A percentile compares a stretch with the other conserved stretches of the same genome.
phyloP scores from a whole-genome alignment of 2,113 vertebrate genomes.

The Amblyopsis rosae region DNA sequence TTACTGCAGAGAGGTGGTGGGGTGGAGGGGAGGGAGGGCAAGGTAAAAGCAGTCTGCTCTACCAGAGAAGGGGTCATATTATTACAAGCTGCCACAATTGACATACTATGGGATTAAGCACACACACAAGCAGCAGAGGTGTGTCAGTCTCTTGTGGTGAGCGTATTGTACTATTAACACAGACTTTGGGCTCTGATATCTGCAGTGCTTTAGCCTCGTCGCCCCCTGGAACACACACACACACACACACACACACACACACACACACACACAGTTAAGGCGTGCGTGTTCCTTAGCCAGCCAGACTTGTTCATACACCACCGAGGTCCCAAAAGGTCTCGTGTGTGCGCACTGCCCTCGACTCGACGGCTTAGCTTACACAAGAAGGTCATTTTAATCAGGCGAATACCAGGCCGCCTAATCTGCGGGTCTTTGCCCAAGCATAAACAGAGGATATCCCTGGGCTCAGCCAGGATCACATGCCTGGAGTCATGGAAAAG shows the following conservation, averaged over 20 bases:
- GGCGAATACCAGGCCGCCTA: slow-evolving; percentile 70
- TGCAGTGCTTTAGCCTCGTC: slow-evolving; percentile 11
- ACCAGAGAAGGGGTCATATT: slow-evolving; percentile 37
- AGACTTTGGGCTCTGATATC: slow-evolving; percentile 33
- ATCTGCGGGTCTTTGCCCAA: slow-evolving; percentile 65
- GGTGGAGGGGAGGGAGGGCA: slow-evolving; percentile 20
- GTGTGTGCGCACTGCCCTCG: slow-evolving; percentile 40
- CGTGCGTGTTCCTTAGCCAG: slow-evolving; percentile 52
- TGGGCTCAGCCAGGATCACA: slow-evolving; percentile 64
- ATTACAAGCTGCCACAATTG: slow-evolving; percentile 49
- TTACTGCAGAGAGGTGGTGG: slow-evolving; percentile 31
- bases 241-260: slow-evolving; percentile 8
- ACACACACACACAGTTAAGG: slow-evolving; percentile 17
- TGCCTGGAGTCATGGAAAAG: slow-evolving; percentile 72
- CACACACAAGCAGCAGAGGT: slow-evolving; percentile 14
- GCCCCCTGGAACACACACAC: neutral
- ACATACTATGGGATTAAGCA: slow-evolving; percentile 37
- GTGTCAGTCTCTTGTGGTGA: neutral
- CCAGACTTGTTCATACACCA: slow-evolving; percentile 45
- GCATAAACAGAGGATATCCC: slow-evolving; percentile 77
- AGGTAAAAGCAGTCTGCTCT: slow-evolving; percentile 42
- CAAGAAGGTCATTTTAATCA: slow-evolving; percentile 77
- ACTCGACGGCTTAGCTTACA: slow-evolving; percentile 67
- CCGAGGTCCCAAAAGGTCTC: slow-evolving; percentile 51
- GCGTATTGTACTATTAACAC: slow-evolving; percentile 25